Percentiles rank a stretch among this genome's conserved stretches.
Evolutionary conservation across 2,113 vertebrate species (phyloP).

Genomic region (Trematomus loennbergii): DNA sequence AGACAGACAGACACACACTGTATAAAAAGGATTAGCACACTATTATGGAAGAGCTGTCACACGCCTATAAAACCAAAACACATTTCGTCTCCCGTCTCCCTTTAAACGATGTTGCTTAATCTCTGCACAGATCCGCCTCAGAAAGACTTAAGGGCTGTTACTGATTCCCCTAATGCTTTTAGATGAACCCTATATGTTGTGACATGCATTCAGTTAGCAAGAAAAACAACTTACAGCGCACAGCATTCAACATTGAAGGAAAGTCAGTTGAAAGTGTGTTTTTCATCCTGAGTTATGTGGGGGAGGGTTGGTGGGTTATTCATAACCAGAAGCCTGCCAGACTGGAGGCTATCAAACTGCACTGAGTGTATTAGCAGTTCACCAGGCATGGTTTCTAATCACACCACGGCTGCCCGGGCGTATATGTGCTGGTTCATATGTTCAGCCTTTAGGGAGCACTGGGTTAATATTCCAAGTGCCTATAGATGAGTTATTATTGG

Average conservation of each 20-base stretch:
- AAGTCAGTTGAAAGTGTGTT: conserved; percentile 32
- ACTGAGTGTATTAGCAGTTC: conserved; percentile 58
- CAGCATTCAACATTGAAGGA: conserved; percentile 42
- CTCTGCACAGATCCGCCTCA: conserved; percentile 72
- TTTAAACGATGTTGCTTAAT: conserved; percentile 74
- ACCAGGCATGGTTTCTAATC: conserved; percentile 66
- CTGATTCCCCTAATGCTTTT: conserved; percentile 74
- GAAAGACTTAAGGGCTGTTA: conserved; percentile 72
- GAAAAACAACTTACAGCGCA: conserved; percentile 46
- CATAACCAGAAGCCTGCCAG: conserved; percentile 62
- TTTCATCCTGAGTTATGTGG: conserved; percentile 43
- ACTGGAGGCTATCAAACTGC: conserved; percentile 65
- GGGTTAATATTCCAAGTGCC: conserved; percentile 64
- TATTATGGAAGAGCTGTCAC: conserved; percentile 75
- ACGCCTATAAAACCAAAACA: conserved; percentile 75
- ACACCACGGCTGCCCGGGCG: conserved; percentile 39
- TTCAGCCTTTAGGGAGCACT: conserved; percentile 47
- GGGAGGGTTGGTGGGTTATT: conserved; percentile 60
- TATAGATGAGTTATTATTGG: conserved; percentile 59
- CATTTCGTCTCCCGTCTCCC: conserved; percentile 65
- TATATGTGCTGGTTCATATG: conserved; percentile 53
- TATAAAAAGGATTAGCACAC: conserved; percentile 75
- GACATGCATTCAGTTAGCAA: conserved; percentile 59
- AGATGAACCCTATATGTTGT: conserved; percentile 59
- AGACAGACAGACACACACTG: conserved; percentile 43